phyloP scores from a whole-genome alignment of 2,888 invertebrate genomes.

The Rhorus exstirpatorius region DNA sequence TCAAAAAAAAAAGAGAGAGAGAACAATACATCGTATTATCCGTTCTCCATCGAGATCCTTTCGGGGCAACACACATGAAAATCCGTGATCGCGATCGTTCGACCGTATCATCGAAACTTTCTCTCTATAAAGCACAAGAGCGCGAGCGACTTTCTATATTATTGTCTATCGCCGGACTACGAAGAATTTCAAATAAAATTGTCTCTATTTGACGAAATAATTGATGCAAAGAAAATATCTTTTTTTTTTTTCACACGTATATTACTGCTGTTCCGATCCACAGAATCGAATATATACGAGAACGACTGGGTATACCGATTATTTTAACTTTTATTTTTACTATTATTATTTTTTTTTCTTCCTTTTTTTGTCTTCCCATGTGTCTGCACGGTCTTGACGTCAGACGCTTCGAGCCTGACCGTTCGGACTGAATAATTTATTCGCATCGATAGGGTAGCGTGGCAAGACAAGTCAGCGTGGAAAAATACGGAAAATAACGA shows the following conservation, averaged over 20 bases:
- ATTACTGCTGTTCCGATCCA: too few relatives aligned
- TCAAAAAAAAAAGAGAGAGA: neutral
- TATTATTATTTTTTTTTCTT: neutral
- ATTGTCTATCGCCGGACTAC: constrained; percentile 54
- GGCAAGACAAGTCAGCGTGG: constrained; percentile 49
- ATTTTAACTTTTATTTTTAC: constrained; percentile 8
- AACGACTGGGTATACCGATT: constrained; percentile 10
- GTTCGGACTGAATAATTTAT: constrained; percentile 68
- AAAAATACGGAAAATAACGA: constrained; percentile 69
- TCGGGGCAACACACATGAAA: constrained; percentile 22
- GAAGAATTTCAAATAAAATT: constrained; percentile 50
- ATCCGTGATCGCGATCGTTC: constrained; percentile 56
- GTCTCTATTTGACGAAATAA: constrained; percentile 34
- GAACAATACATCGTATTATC: neutral
- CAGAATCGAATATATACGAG: too few relatives aligned
- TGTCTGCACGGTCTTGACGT: constrained; percentile 63
- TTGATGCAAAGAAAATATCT: too few relatives aligned
- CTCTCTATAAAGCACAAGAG: constrained; percentile 77
- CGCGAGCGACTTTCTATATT: constrained; percentile 69
- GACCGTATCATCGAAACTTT: constrained; percentile 81
- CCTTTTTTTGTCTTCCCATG: constrained; percentile 14
- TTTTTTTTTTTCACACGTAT: constrained; percentile 1
- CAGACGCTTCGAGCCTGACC: constrained; percentile 65
- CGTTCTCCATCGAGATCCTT: constrained; percentile 17
- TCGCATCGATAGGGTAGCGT: constrained; percentile 59